These are phyloP conservation scores for Xiphophorus birchmanni DNA, from an alignment of 2,797 vertebrate species.

Conservation along the genomic window DNA sequence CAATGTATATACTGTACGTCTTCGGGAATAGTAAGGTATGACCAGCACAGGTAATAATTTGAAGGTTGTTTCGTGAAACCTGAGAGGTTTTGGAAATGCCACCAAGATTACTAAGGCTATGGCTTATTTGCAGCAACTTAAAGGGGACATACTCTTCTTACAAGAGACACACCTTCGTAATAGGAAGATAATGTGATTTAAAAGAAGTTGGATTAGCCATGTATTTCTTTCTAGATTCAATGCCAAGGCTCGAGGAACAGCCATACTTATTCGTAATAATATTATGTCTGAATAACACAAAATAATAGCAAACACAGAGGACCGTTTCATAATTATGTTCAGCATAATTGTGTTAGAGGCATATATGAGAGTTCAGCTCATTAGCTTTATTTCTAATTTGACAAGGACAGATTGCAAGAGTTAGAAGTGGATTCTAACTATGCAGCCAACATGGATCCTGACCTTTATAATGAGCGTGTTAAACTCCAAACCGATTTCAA, in stretches of 20 bases:
- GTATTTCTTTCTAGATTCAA: too few relatives aligned
- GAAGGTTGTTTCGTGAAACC: background rate
- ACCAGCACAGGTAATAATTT: background rate
- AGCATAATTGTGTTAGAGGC: background rate
- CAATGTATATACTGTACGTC: background rate
- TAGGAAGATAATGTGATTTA: too few relatives aligned
- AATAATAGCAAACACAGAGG: background rate
- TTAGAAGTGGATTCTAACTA: too few relatives aligned
- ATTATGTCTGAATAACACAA: background rate
- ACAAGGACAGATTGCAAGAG: too few relatives aligned
- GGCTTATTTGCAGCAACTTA: background rate
- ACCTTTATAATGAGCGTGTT: too few relatives aligned
- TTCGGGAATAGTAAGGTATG: background rate
- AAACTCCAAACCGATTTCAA: too few relatives aligned
- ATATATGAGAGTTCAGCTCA: too few relatives aligned
- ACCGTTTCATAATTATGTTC: slow-evolving; percentile 1
- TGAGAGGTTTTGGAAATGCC: background rate
- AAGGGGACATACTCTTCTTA: background rate
- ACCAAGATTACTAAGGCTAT: background rate
- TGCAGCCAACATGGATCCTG: too few relatives aligned
- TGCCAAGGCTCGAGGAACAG: rapidly evolving
- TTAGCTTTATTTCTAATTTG: too few relatives aligned
- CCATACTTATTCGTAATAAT: background rate
- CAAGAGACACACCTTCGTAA: too few relatives aligned
- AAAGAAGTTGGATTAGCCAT: too few relatives aligned